Conservation (phyloP, 2,113 vertebrate species). For the Bombycilla garrulus region DNA sequence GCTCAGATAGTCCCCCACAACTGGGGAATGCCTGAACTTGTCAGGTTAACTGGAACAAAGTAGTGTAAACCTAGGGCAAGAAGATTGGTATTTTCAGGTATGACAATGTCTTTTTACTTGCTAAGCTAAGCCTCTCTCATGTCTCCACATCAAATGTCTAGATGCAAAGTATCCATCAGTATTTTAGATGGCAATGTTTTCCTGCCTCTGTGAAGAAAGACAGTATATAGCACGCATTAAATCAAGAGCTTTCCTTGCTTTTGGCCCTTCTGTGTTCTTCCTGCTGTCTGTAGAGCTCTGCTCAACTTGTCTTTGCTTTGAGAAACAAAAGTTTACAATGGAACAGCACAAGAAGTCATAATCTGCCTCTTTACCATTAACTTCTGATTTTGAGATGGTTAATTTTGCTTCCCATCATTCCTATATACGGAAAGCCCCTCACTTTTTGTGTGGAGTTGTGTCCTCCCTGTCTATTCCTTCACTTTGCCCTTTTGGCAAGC, state of each 20-base stretch:
- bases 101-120: not conserved
- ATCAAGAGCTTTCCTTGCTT: not conserved
- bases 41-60: not conserved
- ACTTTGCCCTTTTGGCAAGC: slow-evolving; percentile 21
- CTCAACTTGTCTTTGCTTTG: not conserved
- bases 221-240: not conserved
- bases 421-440: not conserved
- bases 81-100: not conserved
- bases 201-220: not conserved
- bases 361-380: not conserved
- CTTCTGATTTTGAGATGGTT: not conserved
- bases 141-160: not conserved
- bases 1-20: not conserved
- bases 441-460: not conserved
- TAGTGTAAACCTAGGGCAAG: not conserved
- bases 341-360: not conserved
- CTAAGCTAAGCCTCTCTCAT: not conserved
- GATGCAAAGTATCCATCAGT: not conserved
- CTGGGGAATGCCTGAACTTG: not conserved
- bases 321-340: not conserved
- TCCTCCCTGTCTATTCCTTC: not conserved
- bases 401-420: not conserved
- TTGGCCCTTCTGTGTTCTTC: not conserved
- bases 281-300: not conserved
- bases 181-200: not conserved